Base-by-base conservation (phyloP, 2,888 invertebrate species). In the Tetragnatha montana region DNA sequence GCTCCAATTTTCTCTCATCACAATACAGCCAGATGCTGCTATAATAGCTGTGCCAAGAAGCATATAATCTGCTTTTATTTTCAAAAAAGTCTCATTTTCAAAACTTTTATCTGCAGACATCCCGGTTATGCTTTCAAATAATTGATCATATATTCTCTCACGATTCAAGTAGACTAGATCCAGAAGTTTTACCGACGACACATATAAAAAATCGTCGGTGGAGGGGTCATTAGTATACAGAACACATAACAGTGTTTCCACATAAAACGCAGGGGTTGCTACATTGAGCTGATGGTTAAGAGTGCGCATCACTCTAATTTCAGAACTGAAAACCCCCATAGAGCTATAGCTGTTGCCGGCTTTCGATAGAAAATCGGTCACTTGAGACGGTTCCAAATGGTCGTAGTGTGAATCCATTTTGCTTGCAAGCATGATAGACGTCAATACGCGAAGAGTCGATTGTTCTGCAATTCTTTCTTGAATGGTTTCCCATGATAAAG, bases 31-130 rank as follows among this genome's bases (percentile, higher is more conserved):
- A 1, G 81, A 74, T n/a, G 81, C 75, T 12, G 81, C 81, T 76
- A 89, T 89, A 19, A 89, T 85, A 7, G 85, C 50, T 21, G 81
- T 81, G 3, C 51, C 71, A 21, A 89, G 85, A 6, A 89, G 35
- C 89, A 89, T 89, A 60, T 85, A 89, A 76, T 89, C 89, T 14
- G 89, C 89, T 78, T 89, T 89, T 19, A 89, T 76, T 76, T 81
- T 85, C 47, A 81, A 50, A 74, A 89, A 85, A 6, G 49, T 50
- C 68, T 85, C 60, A 76, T 89, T 85, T 47, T 81, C 81, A 22
- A 19, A 19, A n/a, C n/a, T 68, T n/a, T 17, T 19, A 7, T 71
- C 49, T 19, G 19, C n/a, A 12, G 68, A 21, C 10, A 47, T 47
- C 10, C 85, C 89, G 12, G 84, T 81, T 22, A 89, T 69, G 47